These are phyloP conservation scores for Agonopterix alstromeriana DNA, from an alignment of 2,888 invertebrate genomes.

Conservation along the genomic window DNA sequence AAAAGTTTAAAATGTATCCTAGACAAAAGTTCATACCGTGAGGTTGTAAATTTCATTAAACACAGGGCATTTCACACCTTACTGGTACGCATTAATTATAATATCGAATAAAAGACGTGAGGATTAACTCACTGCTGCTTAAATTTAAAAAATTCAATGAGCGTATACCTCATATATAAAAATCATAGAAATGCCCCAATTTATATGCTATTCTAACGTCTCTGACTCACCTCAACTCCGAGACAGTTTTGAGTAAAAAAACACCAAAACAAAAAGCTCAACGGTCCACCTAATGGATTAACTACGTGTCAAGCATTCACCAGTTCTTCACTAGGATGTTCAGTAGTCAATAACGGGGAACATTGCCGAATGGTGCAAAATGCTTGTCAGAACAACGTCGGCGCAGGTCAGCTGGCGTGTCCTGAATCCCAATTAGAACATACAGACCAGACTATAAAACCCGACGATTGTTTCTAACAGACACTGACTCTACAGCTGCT, in stretches of 20 bases:
- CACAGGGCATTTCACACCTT: not conserved
- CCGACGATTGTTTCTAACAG: constrained; percentile 29
- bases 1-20: not conserved
- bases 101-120: too few relatives aligned
- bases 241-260: constrained; percentile 21
- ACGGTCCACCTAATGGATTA: constrained; percentile 34
- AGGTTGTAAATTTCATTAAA: not conserved
- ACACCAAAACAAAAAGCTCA: constrained; percentile 38
- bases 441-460: constrained; percentile 59
- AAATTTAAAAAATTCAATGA: not conserved
- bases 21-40: too few relatives aligned
- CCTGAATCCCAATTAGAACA: constrained; percentile 60
- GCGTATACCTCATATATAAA: not conserved
- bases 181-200: not conserved
- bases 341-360: constrained; percentile 55
- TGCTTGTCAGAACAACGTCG: constrained; percentile 37
- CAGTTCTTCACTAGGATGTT: constrained; percentile 41
- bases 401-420: constrained; percentile 44
- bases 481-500: constrained; percentile 43
- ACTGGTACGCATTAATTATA: not conserved
- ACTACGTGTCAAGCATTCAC: constrained; percentile 50
- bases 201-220: not conserved
- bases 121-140: too few relatives aligned
- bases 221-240: constrained; percentile 15
- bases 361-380: constrained; percentile 47